Percentiles rank a stretch among this genome's conserved stretches.
phyloP scores from a whole-genome alignment of 1,140 invertebrate species.

The Atopsyche davidsoni region DNA sequence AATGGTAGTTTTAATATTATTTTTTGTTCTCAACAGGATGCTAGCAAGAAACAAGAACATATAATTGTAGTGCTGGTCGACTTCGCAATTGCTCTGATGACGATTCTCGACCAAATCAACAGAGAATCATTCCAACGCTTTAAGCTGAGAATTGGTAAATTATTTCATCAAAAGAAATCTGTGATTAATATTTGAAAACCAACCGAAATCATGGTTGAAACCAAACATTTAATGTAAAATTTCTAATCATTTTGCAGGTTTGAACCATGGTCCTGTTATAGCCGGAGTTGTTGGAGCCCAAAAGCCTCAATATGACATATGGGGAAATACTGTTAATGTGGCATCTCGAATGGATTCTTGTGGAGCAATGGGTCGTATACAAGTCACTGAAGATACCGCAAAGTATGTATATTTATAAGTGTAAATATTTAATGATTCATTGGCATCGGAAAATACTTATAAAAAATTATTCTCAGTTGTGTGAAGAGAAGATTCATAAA shows the following conservation, averaged over 20 bases:
- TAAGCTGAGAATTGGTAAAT: conserved; percentile 81
- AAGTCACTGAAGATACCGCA: conserved; percentile 85
- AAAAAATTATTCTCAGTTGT: no score
- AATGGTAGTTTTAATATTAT: conserved; percentile 29
- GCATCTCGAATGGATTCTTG: conserved; percentile 95
- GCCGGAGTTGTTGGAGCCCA: conserved; percentile 91
- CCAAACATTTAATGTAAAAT: conserved; percentile 6
- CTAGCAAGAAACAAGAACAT: conserved; percentile 71
- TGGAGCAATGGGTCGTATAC: conserved; percentile 78
- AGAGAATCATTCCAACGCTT: conserved; percentile 95
- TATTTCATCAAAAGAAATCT: background rate
- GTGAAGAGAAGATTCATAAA: no score
- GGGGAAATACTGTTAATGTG: conserved; percentile 97
- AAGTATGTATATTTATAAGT: conserved; percentile 55
- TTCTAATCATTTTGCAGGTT: conserved; percentile 52
- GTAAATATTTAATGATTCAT: no score
- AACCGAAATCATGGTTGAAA: background rate
- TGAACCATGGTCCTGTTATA: conserved; percentile 93
- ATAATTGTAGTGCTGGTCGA: conserved; percentile 87
- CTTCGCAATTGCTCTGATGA: conserved; percentile 88
- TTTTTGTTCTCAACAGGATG: no score
- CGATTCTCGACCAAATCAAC: conserved; percentile 90
- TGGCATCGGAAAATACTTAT: no score
- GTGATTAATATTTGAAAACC: background rate
- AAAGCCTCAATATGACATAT: conserved; percentile 97